Base-by-base conservation (phyloP, 92 coral and sea anemone species). In the Plumapathes pennacea region DNA sequence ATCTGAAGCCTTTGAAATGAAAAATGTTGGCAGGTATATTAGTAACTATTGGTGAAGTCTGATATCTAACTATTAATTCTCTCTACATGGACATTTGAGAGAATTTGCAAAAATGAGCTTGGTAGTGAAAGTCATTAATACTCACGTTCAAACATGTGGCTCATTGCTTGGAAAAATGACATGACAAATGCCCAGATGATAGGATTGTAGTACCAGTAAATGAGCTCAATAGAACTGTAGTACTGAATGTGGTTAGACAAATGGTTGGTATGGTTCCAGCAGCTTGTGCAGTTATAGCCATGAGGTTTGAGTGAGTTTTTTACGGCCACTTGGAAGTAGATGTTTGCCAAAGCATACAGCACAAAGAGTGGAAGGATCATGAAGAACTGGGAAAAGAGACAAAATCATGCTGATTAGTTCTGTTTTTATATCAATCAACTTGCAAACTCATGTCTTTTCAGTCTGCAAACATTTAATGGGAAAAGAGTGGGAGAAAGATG, bases 61-160 rank as follows among this genome's bases (percentile, higher is more conserved):
- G n/a, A n/a, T n/a, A n/a, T n/a, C n/a, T n/a, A n/a, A n/a, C n/a
- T n/a, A n/a, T n/a, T n/a, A n/a, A n/a, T n/a, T n/a, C n/a, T n/a
- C n/a, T n/a, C n/a, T n/a, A n/a, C n/a, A n/a, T n/a, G n/a, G n/a
- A n/a, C n/a, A n/a, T n/a, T n/a, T n/a, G n/a, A n/a, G n/a, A n/a
- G n/a, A n/a, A n/a, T n/a, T n/a, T n/a, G n/a, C n/a, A n/a, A n/a
- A n/a, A n/a, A n/a, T n/a, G n/a, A n/a, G n/a, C n/a, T n/a, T n/a
- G n/a, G n/a, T n/a, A n/a, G n/a, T n/a, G n/a, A n/a, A n/a, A n/a
- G n/a, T n/a, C n/a, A n/a, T 26, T 2, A 4, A 12, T 32, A 84
- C 97, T 72, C 74, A 86, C 97, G 90, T 65, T 90, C 97, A 52
- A 68, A 90, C 4, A 65, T 44, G 67, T 90, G 97, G 37, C 76